Evolutionary conservation across 2,888 invertebrate species (phyloP), one percentile per base, ranked within the genome.

Genomic region (Tryphoninae sp.): DNA sequence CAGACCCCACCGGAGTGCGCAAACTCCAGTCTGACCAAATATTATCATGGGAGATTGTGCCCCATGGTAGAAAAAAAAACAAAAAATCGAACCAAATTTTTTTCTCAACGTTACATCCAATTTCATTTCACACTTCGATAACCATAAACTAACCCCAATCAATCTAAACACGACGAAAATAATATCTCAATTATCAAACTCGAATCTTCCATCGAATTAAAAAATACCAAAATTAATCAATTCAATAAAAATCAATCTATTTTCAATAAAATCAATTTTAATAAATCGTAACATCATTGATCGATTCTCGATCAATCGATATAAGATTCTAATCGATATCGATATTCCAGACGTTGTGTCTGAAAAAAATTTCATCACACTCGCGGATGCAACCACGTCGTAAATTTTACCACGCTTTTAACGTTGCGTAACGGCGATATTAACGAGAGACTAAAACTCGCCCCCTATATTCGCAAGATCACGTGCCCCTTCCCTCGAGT

Each of bases 1-100:
- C 42, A 33, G 61, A 49, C 51, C 23, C 23, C 53, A 40, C 49
- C 64, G 42, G 58, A 69, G 49, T 59, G 45, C n/a, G 69, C 55
- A 59, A 75, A 69, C 64, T 51, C 53, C 33, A 58, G 49, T 23
- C 67, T 76, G 76, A 61, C 64, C 75, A 74, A 74, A 78, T 78
- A 72, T 78, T 67, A 26, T 53, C 58, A 53, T 19, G 53, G 62
- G 33, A 62, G 55, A 73, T 68, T 13, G 61, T 65, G 53, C 6
- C 13, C 19, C n/a, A 59, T 59, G 40, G 53, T 55, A 6, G 6
- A 33, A 33, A 6, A 33, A 67, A 64, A 64, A 7, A 6, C 0
- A 33, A 33, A 13, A 67, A 64, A 64, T 42, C 19, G 55, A 23
- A 72, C 6, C 4, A 51, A 65, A 65, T 33, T 72, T 23, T 64